Conservation (phyloP, 2,113 vertebrate species). For the Emydocephalus ijimae region DNA sequence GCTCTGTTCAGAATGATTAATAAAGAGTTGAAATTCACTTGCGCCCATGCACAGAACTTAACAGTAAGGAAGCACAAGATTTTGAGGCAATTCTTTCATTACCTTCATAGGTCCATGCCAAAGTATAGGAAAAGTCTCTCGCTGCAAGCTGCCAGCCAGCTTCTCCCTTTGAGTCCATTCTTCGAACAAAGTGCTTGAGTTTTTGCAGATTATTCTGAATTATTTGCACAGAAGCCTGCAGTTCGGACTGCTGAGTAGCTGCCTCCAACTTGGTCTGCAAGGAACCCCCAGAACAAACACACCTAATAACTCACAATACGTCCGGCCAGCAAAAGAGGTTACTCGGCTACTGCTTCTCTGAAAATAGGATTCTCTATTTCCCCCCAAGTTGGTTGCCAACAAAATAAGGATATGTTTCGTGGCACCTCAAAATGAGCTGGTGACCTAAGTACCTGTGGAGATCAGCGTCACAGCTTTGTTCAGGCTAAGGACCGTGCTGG, state of each 20-base stretch:
- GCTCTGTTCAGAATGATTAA: too few species aligned
- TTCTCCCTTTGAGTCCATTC: not conserved
- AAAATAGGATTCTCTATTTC: not conserved
- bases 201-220: slow-evolving; percentile 45
- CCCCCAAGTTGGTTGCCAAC: not conserved
- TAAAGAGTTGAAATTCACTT: too few species aligned
- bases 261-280: slow-evolving; percentile 65
- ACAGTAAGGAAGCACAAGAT: too few species aligned
- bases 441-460: not conserved
- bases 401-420: not conserved
- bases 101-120: slow-evolving; percentile 77
- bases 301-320: too few species aligned
- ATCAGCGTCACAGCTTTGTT: not conserved
- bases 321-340: not conserved
- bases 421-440: not conserved
- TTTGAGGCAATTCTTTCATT: not conserved
- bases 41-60: too few species aligned
- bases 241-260: slow-evolving; percentile 26
- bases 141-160: slow-evolving; percentile 71
- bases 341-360: not conserved
- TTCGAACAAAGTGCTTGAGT: slow-evolving; percentile 57
- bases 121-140: slow-evolving; percentile 77
- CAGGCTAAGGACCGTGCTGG: not conserved
- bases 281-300: not conserved
- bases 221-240: slow-evolving; percentile 51